A percentile compares a stretch with the other conserved stretches of the same genome.
phyloP scores from a whole-genome alignment of 2,888 invertebrate species.

The Scaptomyza caliginosa region DNA sequence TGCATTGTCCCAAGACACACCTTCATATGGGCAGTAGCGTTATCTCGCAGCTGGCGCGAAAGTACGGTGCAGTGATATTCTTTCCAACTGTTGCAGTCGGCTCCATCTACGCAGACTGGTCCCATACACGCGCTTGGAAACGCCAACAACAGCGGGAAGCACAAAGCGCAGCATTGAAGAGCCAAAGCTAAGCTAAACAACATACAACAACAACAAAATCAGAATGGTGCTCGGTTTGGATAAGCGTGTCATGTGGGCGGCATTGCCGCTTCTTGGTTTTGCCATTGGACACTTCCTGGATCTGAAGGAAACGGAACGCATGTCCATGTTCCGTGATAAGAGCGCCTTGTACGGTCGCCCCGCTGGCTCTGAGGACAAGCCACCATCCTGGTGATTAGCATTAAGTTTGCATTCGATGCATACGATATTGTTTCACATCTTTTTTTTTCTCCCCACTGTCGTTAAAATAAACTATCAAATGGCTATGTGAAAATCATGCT shows the following conservation, averaged over 20 bases:
- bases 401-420: slow-evolving; percentile 16
- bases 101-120: slow-evolving; percentile 89
- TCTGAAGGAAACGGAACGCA: slow-evolving; percentile 88
- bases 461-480: slow-evolving; percentile 52
- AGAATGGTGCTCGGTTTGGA: slow-evolving; percentile 86
- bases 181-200: slow-evolving; percentile 72
- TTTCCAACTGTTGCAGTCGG: slow-evolving; percentile 87
- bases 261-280: slow-evolving; percentile 86
- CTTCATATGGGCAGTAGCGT: slow-evolving; percentile 78
- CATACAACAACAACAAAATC: slow-evolving; percentile 76
- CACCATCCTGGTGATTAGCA: slow-evolving; percentile 88
- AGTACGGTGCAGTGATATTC: slow-evolving; percentile 88
- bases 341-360: slow-evolving; percentile 90
- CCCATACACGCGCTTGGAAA: slow-evolving; percentile 90
- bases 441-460: slow-evolving; percentile 36
- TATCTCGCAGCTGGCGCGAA: slow-evolving; percentile 84
- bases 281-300: slow-evolving; percentile 88
- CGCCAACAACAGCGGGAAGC: slow-evolving; percentile 77
- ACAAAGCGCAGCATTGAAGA: slow-evolving; percentile 50
- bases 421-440: slow-evolving; percentile 9
- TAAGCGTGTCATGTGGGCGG: slow-evolving; percentile 85
- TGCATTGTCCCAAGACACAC: slow-evolving; percentile 41
- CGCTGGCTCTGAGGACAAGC: slow-evolving; percentile 87
- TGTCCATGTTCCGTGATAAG: slow-evolving; percentile 91
- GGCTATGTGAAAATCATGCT: slow-evolving; percentile 48